Evolutionary conservation across 2,113 vertebrate genomes (phyloP).

Genomic region (Onychostoma macrolepis): DNA sequence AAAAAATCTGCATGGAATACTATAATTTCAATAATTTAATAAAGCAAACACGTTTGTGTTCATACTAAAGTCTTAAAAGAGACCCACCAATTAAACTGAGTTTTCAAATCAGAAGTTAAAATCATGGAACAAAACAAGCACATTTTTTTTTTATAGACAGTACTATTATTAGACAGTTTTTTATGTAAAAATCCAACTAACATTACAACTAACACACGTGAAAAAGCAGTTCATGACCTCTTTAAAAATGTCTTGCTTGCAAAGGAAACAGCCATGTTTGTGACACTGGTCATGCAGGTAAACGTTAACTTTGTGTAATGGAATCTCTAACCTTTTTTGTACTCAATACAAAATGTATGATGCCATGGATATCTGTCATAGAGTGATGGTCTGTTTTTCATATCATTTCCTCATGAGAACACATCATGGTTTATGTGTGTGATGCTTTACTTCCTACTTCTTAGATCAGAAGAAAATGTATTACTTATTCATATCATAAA

Average conservation of each 20-base stretch:
- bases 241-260: neutral
- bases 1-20: too few species aligned
- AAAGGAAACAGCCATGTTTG: neutral
- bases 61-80: too few species aligned
- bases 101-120: too few species aligned
- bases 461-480: neutral
- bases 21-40: too few species aligned
- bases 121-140: too few species aligned
- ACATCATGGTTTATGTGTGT: neutral
- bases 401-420: neutral
- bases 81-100: too few species aligned
- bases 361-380: neutral
- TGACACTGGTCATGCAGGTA: constrained; percentile 6
- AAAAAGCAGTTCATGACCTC: neutral
- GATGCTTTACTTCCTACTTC: neutral
- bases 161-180: neutral
- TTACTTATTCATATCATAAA: neutral
- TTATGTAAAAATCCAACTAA: neutral
- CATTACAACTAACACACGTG: neutral
- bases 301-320: constrained; percentile 50
- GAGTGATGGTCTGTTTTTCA: neutral
- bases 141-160: too few species aligned
- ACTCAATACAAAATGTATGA: constrained; percentile 22
- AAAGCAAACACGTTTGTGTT: too few species aligned
- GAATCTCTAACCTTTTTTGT: constrained; percentile 12